phyloP scores from a whole-genome alignment of 2,888 invertebrate species.

The Phengaris alcon region DNA sequence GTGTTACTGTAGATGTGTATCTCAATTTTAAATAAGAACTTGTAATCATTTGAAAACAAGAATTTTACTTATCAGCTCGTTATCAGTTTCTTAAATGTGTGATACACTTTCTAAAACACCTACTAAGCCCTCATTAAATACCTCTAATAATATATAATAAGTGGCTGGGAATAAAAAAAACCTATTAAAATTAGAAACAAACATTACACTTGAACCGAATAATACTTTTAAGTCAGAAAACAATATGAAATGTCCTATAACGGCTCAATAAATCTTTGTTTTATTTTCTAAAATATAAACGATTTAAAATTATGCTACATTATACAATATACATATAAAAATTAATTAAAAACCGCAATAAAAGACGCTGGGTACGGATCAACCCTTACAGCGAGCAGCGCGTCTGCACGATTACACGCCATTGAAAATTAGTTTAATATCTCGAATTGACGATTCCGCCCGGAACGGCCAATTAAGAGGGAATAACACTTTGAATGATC shows the following conservation, averaged over 20 bases:
- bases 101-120: background rate
- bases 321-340: background rate
- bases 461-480: conserved; percentile 76
- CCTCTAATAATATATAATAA: background rate
- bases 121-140: background rate
- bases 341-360: conserved; percentile 20
- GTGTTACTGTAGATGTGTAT: background rate
- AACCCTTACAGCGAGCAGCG: conserved; percentile 54
- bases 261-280: background rate
- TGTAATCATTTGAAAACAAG: conserved; percentile 7
- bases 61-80: background rate
- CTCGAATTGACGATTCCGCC: conserved; percentile 76
- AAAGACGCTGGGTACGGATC: conserved; percentile 28
- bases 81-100: background rate
- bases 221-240: background rate
- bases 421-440: conserved; percentile 80
- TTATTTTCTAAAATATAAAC: background rate
- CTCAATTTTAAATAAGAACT: conserved; percentile 9
- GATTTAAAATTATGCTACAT: background rate
- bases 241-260: background rate
- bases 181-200: background rate
- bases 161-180: background rate
- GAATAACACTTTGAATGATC: conserved; percentile 74
- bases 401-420: conserved; percentile 71
- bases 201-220: background rate